A percentile compares a stretch with the other conserved stretches of the same genome.
Evolutionary conservation across 2,888 invertebrate genomes (phyloP).

Genomic region (Himalopsyche anomala): DNA sequence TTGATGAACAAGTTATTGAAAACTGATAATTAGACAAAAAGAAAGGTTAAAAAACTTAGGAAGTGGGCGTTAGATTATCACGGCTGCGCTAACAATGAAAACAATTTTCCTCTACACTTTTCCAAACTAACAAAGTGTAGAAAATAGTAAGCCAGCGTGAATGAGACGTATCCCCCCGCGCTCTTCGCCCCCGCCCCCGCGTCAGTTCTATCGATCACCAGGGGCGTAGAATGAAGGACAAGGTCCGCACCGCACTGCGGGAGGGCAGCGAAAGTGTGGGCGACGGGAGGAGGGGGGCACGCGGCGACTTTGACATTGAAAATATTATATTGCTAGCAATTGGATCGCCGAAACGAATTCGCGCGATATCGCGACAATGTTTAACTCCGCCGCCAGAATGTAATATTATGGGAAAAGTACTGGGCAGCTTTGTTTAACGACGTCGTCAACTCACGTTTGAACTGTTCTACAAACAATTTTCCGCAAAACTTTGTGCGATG

Average conservation of each 20-base stretch:
- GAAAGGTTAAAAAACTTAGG: not conserved
- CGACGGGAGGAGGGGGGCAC: not conserved
- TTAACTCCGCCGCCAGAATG: not conserved
- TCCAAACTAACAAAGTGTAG: not conserved
- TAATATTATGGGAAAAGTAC: slow-evolving; percentile 1
- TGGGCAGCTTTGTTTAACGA: slow-evolving; percentile 4
- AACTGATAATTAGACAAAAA: too few relatives aligned
- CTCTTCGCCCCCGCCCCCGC: not conserved
- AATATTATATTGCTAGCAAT: slow-evolving; percentile 38
- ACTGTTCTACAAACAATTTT: not conserved
- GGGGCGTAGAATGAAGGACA: slow-evolving; percentile 35
- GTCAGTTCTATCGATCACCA: slow-evolving; percentile 1
- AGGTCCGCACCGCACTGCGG: slow-evolving; percentile 41
- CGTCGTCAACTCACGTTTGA: not conserved
- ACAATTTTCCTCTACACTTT: not conserved
- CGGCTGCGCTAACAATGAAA: not conserved
- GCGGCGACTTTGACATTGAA: slow-evolving; percentile 40
- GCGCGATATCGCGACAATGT: not conserved
- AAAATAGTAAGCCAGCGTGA: slow-evolving; percentile 22
- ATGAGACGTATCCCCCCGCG: slow-evolving; percentile 11
- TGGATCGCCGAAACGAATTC: slow-evolving; percentile 38
- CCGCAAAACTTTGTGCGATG: not conserved
- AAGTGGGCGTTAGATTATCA: not conserved
- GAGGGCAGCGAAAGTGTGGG: slow-evolving; percentile 26
- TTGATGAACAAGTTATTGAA: too few relatives aligned